Evolutionary conservation across 2,888 invertebrate species (phyloP), one percentile per base, ranked within the genome.

Genomic region (Orthosia cruda): DNA sequence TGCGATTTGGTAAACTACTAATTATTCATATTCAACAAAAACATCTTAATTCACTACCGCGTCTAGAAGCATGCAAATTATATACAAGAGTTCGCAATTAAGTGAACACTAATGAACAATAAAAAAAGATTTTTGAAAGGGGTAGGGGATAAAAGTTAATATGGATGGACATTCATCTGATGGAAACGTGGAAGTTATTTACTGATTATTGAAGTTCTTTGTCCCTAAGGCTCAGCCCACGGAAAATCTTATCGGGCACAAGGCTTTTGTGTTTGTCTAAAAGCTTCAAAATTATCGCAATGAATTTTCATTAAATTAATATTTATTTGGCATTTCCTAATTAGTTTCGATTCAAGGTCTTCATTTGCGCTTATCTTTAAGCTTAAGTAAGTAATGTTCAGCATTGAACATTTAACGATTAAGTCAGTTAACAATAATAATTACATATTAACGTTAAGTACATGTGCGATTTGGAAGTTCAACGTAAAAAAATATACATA

Each of bases 361-460:
- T 47, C 3, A 16, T 40, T 63, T 11, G 26, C 15, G n/a, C 1
- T 52, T 45, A 52, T 32, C 11, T 32, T 12, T 52, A 23, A 4
- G 32, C 2, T 50, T 16, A 16, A 47, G 18, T 49, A 20, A 57
- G 20, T 61, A 16, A 68, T 12, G 7, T 40, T 45, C n/a, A 49
- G 7, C 40, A 71, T 40, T 58, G 12, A 69, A 69, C 13, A 15
- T 71, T 49, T 70, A 23, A n/a, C 23, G 23, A 49, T 40, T 15
- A 26, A 67, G 12, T 13, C 32, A 49, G 18, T 20, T 49, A 47
- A n/a, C 45, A 66, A 45, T 11, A 69, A 66, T 18, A 58, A 45
- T 18, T 15, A 32, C 26, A 32, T 32, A 32, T 32, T 32, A 32
- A 32, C 26, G 26, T 32, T 32, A 32, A 32, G 26, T 32, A 32